Base-by-base conservation (phyloP, 2,797 vertebrate genomes). In the Gambusia yucatana region DNA sequence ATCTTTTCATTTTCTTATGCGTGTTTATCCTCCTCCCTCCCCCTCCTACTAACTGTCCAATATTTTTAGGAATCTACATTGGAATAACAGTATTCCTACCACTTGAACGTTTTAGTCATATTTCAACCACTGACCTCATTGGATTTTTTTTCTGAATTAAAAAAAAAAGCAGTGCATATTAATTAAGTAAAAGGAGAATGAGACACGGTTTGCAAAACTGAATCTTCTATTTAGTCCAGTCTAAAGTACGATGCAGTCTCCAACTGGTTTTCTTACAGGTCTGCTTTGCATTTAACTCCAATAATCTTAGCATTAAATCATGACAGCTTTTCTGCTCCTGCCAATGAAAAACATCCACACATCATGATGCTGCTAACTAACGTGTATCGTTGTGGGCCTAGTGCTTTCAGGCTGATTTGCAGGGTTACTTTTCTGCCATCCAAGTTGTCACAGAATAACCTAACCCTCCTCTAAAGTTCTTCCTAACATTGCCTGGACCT, bases 1-100 rank as follows among this genome's bases (percentile, higher is more conserved):
- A 92, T 94, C 86, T 92, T 25, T 93, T 94, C 90, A 92, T 91
- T 95, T 90, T 93, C 92, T 94, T 94, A 94, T 93, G 89, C 84
- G 83, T 78, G 69, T 86, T 69, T 77, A 59, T 79, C 78, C 78
- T 77, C 73, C 47, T 84, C 17, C 14, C 2, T 78, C 78, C 79
- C 55, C 77, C 70, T 77, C 76, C 75, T 78, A 72, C 67, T 72
- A 80, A 76, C 85, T 30, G 10, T 20, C n/a, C 55, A 46, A 20
- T 30, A 59, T 6, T 75, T 57, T 14, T 20, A 59, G 59, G n/a
- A 71, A 46, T 3, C 43, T 71, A 17, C 67, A 71, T 8, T 28
- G 13, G 10, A 46, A 71, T 44, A 30, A 44, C 67, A 67, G 63
- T 46, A 28, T n/a, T 44, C 39, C 36, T 41, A 43, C 1, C 36